Percentiles rank a stretch among this genome's conserved stretches.
phyloP scores from a whole-genome alignment of 2,888 invertebrate genomes.

The Chrysopilus asiliformis region DNA sequence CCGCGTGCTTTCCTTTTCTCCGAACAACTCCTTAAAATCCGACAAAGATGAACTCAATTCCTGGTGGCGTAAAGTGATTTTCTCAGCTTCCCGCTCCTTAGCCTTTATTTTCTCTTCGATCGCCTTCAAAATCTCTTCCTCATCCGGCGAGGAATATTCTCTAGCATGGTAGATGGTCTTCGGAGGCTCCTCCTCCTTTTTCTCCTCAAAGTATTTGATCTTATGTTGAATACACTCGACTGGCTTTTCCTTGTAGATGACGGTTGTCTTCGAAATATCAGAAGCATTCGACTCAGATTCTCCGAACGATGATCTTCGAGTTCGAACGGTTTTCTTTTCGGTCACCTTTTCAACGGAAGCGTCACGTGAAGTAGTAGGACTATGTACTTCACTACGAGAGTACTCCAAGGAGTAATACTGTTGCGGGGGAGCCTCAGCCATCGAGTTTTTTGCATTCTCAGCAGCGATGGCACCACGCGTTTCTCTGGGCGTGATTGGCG shows the following conservation, averaged over 20 bases:
- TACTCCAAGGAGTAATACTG: conserved; percentile 16
- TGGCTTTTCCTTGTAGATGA: conserved; percentile 42
- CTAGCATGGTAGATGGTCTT: conserved; percentile 41
- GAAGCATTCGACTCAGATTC: conserved; percentile 62
- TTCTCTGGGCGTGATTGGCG: conserved; percentile 40
- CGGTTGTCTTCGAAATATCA: conserved; percentile 56
- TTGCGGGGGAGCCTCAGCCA: conserved; percentile 21
- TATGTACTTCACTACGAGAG: conserved; percentile 21
- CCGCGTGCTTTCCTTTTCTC: conserved; percentile 45
- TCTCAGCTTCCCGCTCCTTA: conserved; percentile 20
- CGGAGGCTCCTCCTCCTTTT: conserved; percentile 41
- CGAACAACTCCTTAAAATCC: conserved; percentile 69
- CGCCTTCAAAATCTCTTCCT: conserved; percentile 36
- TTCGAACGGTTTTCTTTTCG: conserved; percentile 2
- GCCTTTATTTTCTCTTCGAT: conserved; percentile 36
- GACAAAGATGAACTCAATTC: conserved; percentile 37
- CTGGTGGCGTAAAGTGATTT: conserved; percentile 16
- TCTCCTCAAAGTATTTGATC: conserved; percentile 68
- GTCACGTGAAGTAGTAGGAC: conserved; percentile 10
- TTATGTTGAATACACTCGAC: conserved; percentile 53
- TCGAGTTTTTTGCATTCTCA: conserved; percentile 36
- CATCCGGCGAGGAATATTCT: conserved; percentile 40
- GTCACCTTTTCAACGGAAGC: conserved; percentile 4
- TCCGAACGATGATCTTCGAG: conserved; percentile 40
- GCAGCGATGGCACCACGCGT: conserved; percentile 47